Base-by-base conservation (phyloP, 92 coral and sea anemone genomes). In the Isaurus tuberculatus region DNA sequence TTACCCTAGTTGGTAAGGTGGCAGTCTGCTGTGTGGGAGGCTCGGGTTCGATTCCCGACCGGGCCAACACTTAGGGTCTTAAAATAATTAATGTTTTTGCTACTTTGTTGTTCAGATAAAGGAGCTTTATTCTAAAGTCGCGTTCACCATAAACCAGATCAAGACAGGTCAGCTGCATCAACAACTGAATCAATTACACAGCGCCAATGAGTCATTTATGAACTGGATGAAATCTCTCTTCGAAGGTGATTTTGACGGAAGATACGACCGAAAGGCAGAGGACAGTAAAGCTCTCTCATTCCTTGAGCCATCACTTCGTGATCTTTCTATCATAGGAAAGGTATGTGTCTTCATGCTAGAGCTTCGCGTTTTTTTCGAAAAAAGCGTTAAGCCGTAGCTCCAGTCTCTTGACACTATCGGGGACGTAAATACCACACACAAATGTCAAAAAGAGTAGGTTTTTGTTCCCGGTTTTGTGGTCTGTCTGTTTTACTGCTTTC, bases 221-320 rank as follows among this genome's bases (percentile, higher is more conserved):
- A 79, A 80, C 36, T 90, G 94, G 88, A 22, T 94, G n/a, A 87
- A 87, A 70, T 81, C 73, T 53, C 34, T 92, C 53, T 61, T 94
- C 42, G 86, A 86, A n/a, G 89, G 91, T 26, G 89, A 88, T 36
- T 64, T 74, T 16, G 92, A 83, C 55, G 49, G 66, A 51, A 92
- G 65, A 27, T 84, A 73, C 78, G 89, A 60, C 75, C 83, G 69
- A 30, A 86, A 89, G 48, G 68, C 88, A 19, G 94, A 91, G 61
- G 80, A 88, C 5, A 85, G 72, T 9, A 94, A 91, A 85, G 86
- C 87, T 30, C 80, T 81, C 13, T 86, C 92, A 1, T 85, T 86
- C 83, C 90, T 94, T 37, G 84, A 91, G 23, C 94, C 92, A 72
- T 43, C 91, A 11, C 70, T 67, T 19, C 70, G 88, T 13, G 33